phyloP scores from a whole-genome alignment of 2,113 vertebrate genomes.

The Garra rufa region DNA sequence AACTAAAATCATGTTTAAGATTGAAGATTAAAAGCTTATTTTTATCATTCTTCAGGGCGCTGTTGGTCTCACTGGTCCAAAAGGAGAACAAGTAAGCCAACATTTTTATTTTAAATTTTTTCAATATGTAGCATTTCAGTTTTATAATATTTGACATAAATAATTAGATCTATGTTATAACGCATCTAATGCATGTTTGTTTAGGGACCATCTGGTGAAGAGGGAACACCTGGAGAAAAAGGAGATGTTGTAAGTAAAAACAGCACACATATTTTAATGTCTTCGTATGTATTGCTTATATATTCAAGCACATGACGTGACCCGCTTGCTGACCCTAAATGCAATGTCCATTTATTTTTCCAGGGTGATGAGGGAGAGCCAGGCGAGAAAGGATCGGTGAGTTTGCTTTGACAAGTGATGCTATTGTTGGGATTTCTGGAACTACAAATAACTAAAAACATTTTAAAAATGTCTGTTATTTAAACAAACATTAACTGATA shows the following conservation, averaged over 20 bases:
- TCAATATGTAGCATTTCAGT: too few relatives aligned
- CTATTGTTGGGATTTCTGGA: too few relatives aligned
- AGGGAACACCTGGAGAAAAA: constrained; percentile 85
- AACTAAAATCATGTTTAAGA: too few relatives aligned
- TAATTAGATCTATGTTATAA: not conserved
- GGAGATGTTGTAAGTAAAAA: constrained; percentile 85
- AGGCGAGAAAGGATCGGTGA: constrained; percentile 79
- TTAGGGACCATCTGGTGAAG: constrained; percentile 86
- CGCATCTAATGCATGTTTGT: constrained; percentile 43
- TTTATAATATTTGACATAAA: not conserved
- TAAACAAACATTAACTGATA: not conserved
- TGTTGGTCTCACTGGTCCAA: constrained; percentile 86
- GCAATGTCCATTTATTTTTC: not conserved
- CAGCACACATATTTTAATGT: not conserved
- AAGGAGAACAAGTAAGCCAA: constrained; percentile 87
- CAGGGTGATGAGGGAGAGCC: constrained; percentile 76
- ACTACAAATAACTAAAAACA: too few relatives aligned
- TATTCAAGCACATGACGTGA: not conserved
- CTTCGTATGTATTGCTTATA: not conserved
- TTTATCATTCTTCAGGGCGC: constrained; percentile 76
- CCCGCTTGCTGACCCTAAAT: not conserved
- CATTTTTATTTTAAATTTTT: too few relatives aligned
- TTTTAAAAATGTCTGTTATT: not conserved
- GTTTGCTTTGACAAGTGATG: constrained; percentile 42
- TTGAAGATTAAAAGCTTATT: too few relatives aligned